A percentile compares a stretch with the other conserved stretches of the same genome.
These are phyloP conservation scores for Laticauda colubrina DNA, from an alignment of 2,113 vertebrate genomes.

Conservation along the genomic window DNA sequence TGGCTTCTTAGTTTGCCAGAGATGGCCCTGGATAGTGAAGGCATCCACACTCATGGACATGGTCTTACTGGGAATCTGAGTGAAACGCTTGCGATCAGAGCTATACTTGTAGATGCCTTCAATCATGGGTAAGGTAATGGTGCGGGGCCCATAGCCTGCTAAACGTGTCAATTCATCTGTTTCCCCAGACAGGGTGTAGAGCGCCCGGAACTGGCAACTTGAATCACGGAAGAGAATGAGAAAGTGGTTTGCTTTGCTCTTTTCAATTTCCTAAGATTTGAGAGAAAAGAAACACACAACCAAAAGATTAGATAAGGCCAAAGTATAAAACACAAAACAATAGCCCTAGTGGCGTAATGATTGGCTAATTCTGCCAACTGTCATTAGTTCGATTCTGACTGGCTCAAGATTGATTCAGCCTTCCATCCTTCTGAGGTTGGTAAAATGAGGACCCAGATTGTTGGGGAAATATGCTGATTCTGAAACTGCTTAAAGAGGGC, in stretches of 20 bases:
- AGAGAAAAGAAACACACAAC: background rate
- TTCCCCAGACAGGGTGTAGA: conserved; percentile 84
- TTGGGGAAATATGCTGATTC: too few species aligned
- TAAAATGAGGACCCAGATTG: too few species aligned
- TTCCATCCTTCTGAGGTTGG: too few species aligned
- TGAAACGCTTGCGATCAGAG: conserved; percentile 92
- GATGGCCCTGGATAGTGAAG: conserved; percentile 87
- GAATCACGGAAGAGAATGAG: conserved; percentile 90
- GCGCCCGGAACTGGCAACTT: conserved; percentile 89
- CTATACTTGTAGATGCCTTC: conserved; percentile 94
- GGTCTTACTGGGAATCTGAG: conserved; percentile 88
- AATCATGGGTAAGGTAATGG: conserved; percentile 77
- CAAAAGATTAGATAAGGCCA: background rate
- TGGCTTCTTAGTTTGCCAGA: conserved; percentile 87
- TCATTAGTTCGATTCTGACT: too few species aligned
- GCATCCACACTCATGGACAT: conserved; percentile 94
- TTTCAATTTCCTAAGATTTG: conserved; percentile 82
- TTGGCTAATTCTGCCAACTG: too few species aligned
- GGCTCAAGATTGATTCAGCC: too few species aligned
- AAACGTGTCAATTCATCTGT: conserved; percentile 82
- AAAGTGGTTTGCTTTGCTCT: conserved; percentile 86
- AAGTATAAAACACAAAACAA: background rate
- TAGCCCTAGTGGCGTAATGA: too few species aligned
- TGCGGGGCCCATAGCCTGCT: conserved; percentile 81
- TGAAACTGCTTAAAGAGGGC: too few species aligned